Evolutionary conservation across 2,888 invertebrate genomes (phyloP).

Genomic region (Carterocephalus palaemon): DNA sequence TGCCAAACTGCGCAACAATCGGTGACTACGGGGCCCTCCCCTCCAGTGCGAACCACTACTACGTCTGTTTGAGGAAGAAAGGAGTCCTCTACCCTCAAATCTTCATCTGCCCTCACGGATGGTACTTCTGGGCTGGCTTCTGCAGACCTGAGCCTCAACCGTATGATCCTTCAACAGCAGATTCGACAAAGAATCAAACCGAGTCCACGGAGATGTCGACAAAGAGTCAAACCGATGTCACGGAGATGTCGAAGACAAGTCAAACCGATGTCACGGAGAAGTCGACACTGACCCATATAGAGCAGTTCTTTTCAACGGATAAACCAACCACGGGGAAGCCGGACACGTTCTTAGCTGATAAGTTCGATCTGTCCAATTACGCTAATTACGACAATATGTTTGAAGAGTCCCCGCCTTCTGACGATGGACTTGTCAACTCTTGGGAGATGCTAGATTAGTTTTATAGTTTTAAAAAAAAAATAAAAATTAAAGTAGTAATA

Average conservation of each 20-base stretch:
- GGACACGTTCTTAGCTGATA: slow-evolving; percentile 69
- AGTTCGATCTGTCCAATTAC: slow-evolving; percentile 60
- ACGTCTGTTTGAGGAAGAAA: slow-evolving; percentile 55
- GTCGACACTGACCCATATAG: slow-evolving; percentile 38
- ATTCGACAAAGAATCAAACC: slow-evolving; percentile 11
- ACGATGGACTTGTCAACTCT: too few species aligned
- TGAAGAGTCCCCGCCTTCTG: too few species aligned
- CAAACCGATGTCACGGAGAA: slow-evolving; percentile 28
- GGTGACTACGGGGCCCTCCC: slow-evolving; percentile 55
- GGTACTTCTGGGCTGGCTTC: slow-evolving; percentile 60
- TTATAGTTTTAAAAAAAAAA: too few species aligned
- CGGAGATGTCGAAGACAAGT: slow-evolving; percentile 22
- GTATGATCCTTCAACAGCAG: background rate
- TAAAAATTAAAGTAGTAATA: too few species aligned
- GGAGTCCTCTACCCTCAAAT: slow-evolving; percentile 55
- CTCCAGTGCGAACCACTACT: slow-evolving; percentile 61
- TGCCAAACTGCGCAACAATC: slow-evolving; percentile 52
- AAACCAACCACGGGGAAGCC: slow-evolving; percentile 48
- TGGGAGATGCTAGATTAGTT: too few species aligned
- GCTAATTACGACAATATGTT: slow-evolving; percentile 30
- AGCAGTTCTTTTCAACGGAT: slow-evolving; percentile 62
- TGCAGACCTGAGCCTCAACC: slow-evolving; percentile 51
- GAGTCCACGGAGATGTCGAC: slow-evolving; percentile 25
- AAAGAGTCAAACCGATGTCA: slow-evolving; percentile 20
- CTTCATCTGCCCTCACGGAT: slow-evolving; percentile 69